These are phyloP conservation scores for Sarcophaga subvicina DNA, from an alignment of 2,888 invertebrate species.

Conservation along the genomic window DNA sequence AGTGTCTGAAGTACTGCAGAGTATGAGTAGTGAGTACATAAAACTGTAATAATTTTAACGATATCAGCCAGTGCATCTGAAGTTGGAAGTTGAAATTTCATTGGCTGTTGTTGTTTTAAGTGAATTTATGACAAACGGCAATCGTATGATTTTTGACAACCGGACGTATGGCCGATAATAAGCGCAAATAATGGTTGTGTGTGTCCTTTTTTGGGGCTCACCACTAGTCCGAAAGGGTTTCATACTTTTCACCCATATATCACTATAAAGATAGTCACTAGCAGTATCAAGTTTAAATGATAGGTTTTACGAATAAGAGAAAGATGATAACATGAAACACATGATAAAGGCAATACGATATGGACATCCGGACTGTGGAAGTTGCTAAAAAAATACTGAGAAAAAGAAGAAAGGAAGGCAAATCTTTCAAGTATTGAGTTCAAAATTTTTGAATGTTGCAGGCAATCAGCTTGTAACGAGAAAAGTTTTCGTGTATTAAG, in stretches of 20 bases:
- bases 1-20: slow-evolving; percentile 9
- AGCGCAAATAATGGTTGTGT: slow-evolving; percentile 36
- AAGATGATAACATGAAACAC: too few species aligned
- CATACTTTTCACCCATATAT: background rate
- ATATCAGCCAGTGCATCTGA: slow-evolving; percentile 58
- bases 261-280: background rate
- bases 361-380: too few species aligned
- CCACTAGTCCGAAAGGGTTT: background rate
- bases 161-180: slow-evolving; percentile 62
- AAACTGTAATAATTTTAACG: slow-evolving; percentile 60
- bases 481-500: too few species aligned
- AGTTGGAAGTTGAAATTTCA: slow-evolving; percentile 56
- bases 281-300: too few species aligned
- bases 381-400: too few species aligned
- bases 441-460: too few species aligned
- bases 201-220: slow-evolving; percentile 24
- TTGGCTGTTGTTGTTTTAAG: slow-evolving; percentile 35
- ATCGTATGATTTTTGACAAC: slow-evolving; percentile 65
- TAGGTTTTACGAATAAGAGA: too few species aligned
- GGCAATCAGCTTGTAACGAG: too few species aligned
- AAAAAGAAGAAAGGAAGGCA: too few species aligned
- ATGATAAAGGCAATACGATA: too few species aligned
- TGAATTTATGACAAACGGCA: slow-evolving; percentile 66
- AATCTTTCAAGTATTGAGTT: too few species aligned
- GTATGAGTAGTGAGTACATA: background rate